phyloP scores from a whole-genome alignment of 2,113 vertebrate genomes.

The Rhombomys opimus region DNA sequence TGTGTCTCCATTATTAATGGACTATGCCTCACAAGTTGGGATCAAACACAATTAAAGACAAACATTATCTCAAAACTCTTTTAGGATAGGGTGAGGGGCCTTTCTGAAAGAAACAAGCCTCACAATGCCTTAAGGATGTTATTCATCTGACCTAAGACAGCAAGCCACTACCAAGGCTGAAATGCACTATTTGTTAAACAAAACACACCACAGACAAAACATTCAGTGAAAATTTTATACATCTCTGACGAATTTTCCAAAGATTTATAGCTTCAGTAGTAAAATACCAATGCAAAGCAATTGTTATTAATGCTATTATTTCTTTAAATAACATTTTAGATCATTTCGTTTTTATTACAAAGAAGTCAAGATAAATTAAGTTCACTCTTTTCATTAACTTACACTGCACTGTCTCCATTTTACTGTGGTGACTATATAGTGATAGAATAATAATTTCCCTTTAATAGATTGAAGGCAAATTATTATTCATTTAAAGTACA shows the following conservation, averaged over 20 bases:
- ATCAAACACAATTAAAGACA: constrained; percentile 27
- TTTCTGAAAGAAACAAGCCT: neutral
- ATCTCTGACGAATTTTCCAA: constrained; percentile 34
- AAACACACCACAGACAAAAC: neutral
- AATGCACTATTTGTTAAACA: constrained; percentile 21
- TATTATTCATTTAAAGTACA: constrained; percentile 82
- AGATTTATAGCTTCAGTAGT: constrained; percentile 51
- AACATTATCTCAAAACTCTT: constrained; percentile 1
- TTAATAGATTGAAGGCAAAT: constrained; percentile 82
- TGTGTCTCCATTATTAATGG: neutral
- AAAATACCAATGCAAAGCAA: constrained; percentile 59
- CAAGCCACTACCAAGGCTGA: constrained; percentile 22
- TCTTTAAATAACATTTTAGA: constrained; percentile 68
- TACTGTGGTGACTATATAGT: constrained; percentile 79
- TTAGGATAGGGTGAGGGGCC: neutral
- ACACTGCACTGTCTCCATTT: constrained; percentile 74
- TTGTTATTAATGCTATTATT: constrained; percentile 60
- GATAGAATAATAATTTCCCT: constrained; percentile 85
- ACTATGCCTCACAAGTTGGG: neutral
- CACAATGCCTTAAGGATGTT: neutral
- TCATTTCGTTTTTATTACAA: constrained; percentile 59
- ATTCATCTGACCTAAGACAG: constrained; percentile 28
- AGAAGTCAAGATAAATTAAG: constrained; percentile 86
- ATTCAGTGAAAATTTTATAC: constrained; percentile 14
- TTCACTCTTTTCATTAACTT: constrained; percentile 81